phyloP scores from a whole-genome alignment of 2,113 vertebrate genomes.

The Orientallactaga bullata region DNA sequence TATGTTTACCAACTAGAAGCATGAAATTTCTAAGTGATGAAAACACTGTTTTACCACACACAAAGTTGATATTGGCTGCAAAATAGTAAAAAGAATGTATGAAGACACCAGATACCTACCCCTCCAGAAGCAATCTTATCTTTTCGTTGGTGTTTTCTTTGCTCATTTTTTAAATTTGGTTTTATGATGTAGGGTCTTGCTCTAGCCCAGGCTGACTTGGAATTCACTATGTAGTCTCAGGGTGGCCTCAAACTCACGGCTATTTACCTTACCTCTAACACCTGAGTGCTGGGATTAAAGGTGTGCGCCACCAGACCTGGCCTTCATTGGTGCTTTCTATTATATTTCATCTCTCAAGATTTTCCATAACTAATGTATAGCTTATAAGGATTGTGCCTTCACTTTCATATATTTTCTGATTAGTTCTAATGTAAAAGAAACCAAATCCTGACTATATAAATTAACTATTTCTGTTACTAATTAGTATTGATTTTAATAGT shows the following conservation, averaged over 20 bases:
- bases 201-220: too few relatives aligned
- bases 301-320: too few relatives aligned
- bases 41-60: neutral
- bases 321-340: conserved; percentile 9
- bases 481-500: conserved; percentile 3
- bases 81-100: neutral
- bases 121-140: neutral
- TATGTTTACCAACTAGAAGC: neutral
- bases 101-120: neutral
- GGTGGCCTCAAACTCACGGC: too few relatives aligned
- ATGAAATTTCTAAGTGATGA: neutral
- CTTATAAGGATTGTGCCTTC: neutral
- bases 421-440: conserved; percentile 15
- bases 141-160: conserved; percentile 22
- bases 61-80: neutral
- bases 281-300: too few relatives aligned
- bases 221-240: too few relatives aligned
- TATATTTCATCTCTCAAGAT: conserved; percentile 8
- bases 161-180: too few relatives aligned
- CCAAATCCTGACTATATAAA: neutral
- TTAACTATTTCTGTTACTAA: neutral
- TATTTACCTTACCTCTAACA: too few relatives aligned
- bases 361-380: conserved; percentile 13
- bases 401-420: conserved; percentile 4
- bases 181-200: too few relatives aligned